Evolutionary conservation across 2,797 vertebrate genomes (phyloP).

Genomic region (Chelon auratus): DNA sequence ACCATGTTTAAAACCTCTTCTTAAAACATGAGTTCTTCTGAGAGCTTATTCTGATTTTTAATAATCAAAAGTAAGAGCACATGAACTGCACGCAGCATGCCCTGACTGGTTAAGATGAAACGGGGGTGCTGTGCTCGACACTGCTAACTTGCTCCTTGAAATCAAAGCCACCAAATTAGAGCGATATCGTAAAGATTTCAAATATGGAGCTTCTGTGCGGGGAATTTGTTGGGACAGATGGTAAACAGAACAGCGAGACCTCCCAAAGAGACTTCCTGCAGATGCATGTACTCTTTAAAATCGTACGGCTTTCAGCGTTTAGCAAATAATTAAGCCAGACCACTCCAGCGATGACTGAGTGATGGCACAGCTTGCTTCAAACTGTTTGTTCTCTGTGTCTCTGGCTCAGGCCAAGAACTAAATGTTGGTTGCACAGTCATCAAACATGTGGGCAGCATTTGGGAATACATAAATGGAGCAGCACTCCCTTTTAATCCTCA

Average conservation of each 20-base stretch:
- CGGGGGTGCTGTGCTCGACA: not conserved
- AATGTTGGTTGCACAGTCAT: conserved; percentile 12
- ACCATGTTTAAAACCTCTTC: not conserved
- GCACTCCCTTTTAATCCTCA: conserved; percentile 47
- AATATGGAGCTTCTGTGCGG: conserved; percentile 17
- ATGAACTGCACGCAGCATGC: not conserved
- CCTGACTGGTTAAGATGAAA: not conserved
- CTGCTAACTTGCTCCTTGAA: not conserved
- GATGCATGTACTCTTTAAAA: conserved; percentile 16
- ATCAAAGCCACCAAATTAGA: conserved; percentile 25
- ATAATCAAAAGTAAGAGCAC: no score
- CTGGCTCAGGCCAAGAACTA: not conserved
- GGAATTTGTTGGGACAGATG: conserved; percentile 38
- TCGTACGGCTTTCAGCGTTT: conserved; percentile 25
- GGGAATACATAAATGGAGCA: conserved; percentile 47
- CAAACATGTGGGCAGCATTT: conserved; percentile 20
- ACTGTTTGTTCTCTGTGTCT: not conserved
- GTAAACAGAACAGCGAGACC: conserved; percentile 32
- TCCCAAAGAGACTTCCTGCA: conserved; percentile 29
- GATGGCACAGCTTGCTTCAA: conserved; percentile 14
- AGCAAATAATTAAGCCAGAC: conserved; percentile 27
- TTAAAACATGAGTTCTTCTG: not conserved
- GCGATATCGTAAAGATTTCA: not conserved
- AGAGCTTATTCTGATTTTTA: not conserved
- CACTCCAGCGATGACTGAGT: not conserved